Conservation (phyloP, 2,888 invertebrate genomes). For the Andrena haemorrhoa region DNA sequence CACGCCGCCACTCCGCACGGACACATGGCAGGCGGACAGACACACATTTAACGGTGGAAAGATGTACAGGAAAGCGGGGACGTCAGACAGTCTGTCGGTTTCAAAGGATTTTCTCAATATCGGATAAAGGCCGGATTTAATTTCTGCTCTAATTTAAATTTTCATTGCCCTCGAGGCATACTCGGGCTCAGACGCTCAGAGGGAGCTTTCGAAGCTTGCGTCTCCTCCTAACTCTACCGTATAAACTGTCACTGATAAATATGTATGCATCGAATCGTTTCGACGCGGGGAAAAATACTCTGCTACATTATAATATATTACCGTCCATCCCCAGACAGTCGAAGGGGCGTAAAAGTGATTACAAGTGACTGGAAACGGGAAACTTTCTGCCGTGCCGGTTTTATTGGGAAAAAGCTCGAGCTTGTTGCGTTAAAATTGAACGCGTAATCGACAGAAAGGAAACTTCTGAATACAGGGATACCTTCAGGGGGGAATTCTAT, state of each 20-base stretch:
- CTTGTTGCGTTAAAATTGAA: not conserved
- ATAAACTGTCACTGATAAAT: constrained; percentile 70
- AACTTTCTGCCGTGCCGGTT: constrained; percentile 8
- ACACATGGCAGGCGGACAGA: not conserved
- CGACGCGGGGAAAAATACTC: constrained; percentile 53
- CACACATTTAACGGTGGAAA: constrained; percentile 27
- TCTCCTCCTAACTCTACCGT: constrained; percentile 59
- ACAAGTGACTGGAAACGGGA: not conserved
- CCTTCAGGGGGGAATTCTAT: too few relatives aligned
- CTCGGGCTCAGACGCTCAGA: constrained; percentile 59
- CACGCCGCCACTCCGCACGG: not conserved
- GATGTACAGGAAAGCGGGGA: constrained; percentile 53
- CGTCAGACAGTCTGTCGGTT: constrained; percentile 68
- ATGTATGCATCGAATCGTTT: constrained; percentile 62
- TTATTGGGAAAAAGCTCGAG: not conserved
- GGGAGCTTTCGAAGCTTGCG: constrained; percentile 64
- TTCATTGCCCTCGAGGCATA: constrained; percentile 69
- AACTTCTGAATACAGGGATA: too few relatives aligned
- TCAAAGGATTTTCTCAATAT: constrained; percentile 71
- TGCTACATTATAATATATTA: constrained; percentile 36
- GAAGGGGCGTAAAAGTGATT: constrained; percentile 9
- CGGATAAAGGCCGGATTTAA: constrained; percentile 74
- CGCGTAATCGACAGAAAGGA: too few relatives aligned
- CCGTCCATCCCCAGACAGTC: constrained; percentile 27
- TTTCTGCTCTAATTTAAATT: constrained; percentile 75